Conservation (phyloP, 2,888 invertebrate species). For the Cheilosia variabilis region DNA sequence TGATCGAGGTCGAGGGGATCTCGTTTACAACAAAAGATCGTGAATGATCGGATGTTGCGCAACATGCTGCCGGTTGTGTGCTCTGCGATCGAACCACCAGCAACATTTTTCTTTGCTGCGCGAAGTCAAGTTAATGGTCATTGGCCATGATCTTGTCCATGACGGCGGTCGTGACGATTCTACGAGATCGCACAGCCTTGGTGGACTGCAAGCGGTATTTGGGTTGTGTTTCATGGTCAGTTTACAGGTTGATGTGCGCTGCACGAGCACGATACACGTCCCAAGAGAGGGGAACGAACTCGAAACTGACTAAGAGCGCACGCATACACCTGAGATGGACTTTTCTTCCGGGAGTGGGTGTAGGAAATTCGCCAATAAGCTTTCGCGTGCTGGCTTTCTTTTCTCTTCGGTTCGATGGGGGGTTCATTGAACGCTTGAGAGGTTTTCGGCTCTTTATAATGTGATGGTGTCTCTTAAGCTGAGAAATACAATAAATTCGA, state of each 20-base stretch:
- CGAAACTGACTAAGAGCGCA: slow-evolving; percentile 47
- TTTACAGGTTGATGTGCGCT: slow-evolving; percentile 50
- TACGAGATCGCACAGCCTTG: slow-evolving; percentile 48
- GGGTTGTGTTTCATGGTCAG: slow-evolving; percentile 61
- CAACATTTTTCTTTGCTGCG: slow-evolving; percentile 23
- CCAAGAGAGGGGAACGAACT: slow-evolving; percentile 71
- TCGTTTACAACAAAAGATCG: slow-evolving; percentile 5
- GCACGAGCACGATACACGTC: slow-evolving; percentile 11
- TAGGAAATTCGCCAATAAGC: slow-evolving; percentile 39
- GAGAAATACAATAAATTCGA: not conserved
- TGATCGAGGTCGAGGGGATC: not conserved
- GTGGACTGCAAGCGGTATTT: slow-evolving; percentile 38
- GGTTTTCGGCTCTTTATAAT: slow-evolving; percentile 40
- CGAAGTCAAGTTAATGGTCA: slow-evolving; percentile 61
- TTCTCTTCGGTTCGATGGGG: slow-evolving; percentile 52
- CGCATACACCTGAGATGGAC: not conserved
- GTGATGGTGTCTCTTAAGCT: slow-evolving; percentile 38
- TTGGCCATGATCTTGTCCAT: slow-evolving; percentile 74
- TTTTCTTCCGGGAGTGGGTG: slow-evolving; percentile 73
- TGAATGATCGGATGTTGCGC: slow-evolving; percentile 29
- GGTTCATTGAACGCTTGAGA: slow-evolving; percentile 69
- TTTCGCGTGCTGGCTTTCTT: slow-evolving; percentile 54
- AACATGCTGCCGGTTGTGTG: slow-evolving; percentile 54
- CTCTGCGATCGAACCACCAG: slow-evolving; percentile 45
- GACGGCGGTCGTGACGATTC: slow-evolving; percentile 56